phyloP scores from a whole-genome alignment of 2,797 vertebrate species.

The Macropodus opercularis region DNA sequence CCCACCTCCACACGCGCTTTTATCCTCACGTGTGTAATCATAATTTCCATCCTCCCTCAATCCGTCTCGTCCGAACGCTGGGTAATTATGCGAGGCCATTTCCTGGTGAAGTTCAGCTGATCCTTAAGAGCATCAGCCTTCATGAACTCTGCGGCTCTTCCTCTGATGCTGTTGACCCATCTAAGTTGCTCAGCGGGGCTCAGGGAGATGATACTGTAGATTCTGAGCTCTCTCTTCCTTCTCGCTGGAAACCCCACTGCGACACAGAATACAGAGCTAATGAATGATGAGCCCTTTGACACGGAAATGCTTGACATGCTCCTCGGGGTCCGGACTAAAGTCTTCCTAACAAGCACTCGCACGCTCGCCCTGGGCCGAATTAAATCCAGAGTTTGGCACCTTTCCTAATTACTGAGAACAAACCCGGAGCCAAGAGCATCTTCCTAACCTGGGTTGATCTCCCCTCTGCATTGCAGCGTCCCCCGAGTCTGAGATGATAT shows the following conservation, averaged over 20 bases:
- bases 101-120: constrained; percentile 33
- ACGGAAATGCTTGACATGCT: constrained; percentile 78
- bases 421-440: constrained; percentile 68
- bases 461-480: constrained; percentile 60
- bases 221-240: constrained; percentile 32
- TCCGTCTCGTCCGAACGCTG: neutral
- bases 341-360: constrained; percentile 79
- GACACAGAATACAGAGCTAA: constrained; percentile 68
- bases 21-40: constrained; percentile 12
- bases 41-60: constrained; percentile 15
- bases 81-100: constrained; percentile 36
- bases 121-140: constrained; percentile 34
- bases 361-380: constrained; percentile 74
- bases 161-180: constrained; percentile 42
- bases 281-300: constrained; percentile 80
- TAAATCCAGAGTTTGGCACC: constrained; percentile 83
- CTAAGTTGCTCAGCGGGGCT: constrained; percentile 41
- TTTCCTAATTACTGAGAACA: constrained; percentile 82
- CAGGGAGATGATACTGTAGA: constrained; percentile 53
- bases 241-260: constrained; percentile 51
- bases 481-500: constrained; percentile 74
- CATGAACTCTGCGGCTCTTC: constrained; percentile 31
- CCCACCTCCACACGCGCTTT: constrained; percentile 17
- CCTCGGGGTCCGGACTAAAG: constrained; percentile 78
- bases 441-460: constrained; percentile 75